Conservation (phyloP, 2,113 vertebrate species). For the Aythya baeri region DNA sequence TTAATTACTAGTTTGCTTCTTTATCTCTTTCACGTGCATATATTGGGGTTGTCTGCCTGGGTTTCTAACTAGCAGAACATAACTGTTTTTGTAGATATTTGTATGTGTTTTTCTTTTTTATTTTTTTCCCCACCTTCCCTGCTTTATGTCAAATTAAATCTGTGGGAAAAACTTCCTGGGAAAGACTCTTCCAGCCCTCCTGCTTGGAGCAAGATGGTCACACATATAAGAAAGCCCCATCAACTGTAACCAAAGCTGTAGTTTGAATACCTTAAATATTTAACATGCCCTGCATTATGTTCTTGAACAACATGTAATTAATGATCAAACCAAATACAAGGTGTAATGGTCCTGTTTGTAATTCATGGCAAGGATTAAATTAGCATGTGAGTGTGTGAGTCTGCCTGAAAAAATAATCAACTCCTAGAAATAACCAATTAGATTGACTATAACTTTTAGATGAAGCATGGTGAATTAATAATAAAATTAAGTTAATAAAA, state of each 20-base stretch:
- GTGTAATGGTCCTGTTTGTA: not conserved
- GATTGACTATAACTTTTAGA: not conserved
- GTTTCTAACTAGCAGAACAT: not conserved
- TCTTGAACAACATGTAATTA: not conserved
- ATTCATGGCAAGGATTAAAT: not conserved
- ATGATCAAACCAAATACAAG: slow-evolving; percentile 5
- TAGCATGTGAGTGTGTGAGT: not conserved
- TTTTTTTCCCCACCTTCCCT: not conserved
- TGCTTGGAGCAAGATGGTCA: not conserved
- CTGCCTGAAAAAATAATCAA: not conserved
- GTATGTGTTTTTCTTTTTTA: too few species aligned
- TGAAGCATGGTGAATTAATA: not conserved
- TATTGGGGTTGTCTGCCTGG: not conserved
- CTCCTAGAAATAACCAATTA: not conserved
- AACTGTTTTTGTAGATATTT: not conserved
- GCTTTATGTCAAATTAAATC: not conserved
- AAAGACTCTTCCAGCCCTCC: not conserved
- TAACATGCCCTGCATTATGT: not conserved
- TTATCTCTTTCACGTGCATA: not conserved
- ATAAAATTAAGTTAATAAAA: slow-evolving; percentile 11
- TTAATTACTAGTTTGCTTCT: not conserved
- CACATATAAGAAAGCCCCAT: not conserved
- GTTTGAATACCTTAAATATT: not conserved
- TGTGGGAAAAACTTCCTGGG: not conserved
- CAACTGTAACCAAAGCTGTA: not conserved